phyloP scores from a whole-genome alignment of 2,797 vertebrate species.

The Fratercula arctica region DNA sequence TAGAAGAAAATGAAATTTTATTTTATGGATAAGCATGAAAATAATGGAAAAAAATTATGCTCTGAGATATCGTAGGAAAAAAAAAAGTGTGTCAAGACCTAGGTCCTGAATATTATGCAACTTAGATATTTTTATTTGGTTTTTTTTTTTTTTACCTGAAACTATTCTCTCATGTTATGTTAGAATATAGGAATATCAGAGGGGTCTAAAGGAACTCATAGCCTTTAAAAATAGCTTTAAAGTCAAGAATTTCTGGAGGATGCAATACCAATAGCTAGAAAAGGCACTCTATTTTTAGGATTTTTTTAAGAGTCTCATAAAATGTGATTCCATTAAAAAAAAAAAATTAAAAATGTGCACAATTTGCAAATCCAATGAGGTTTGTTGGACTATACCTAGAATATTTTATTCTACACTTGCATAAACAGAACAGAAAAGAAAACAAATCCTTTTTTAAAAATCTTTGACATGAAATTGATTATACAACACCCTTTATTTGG shows the following conservation, averaged over 20 bases:
- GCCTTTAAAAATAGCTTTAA: background rate
- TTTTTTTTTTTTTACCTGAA: background rate
- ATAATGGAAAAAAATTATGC: background rate
- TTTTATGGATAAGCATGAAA: background rate
- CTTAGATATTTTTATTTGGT: background rate
- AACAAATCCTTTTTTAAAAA: rapidly evolving
- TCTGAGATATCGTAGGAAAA: background rate
- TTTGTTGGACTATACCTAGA: background rate
- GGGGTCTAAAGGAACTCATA: background rate
- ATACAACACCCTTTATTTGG: background rate
- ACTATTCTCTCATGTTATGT: background rate
- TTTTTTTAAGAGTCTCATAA: background rate
- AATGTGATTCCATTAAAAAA: background rate
- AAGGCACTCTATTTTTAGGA: background rate
- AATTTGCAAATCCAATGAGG: background rate
- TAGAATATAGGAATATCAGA: background rate
- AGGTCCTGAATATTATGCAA: background rate
- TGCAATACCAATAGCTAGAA: background rate
- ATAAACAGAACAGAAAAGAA: background rate
- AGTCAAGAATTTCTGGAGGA: background rate
- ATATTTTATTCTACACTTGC: background rate
- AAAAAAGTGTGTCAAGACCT: background rate
- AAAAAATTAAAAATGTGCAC: rapidly evolving
- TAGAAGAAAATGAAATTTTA: background rate
- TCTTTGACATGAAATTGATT: background rate